These are phyloP conservation scores for Silurus lanzhouensis DNA, from an alignment of 2,797 vertebrate species.

Conservation along the genomic window DNA sequence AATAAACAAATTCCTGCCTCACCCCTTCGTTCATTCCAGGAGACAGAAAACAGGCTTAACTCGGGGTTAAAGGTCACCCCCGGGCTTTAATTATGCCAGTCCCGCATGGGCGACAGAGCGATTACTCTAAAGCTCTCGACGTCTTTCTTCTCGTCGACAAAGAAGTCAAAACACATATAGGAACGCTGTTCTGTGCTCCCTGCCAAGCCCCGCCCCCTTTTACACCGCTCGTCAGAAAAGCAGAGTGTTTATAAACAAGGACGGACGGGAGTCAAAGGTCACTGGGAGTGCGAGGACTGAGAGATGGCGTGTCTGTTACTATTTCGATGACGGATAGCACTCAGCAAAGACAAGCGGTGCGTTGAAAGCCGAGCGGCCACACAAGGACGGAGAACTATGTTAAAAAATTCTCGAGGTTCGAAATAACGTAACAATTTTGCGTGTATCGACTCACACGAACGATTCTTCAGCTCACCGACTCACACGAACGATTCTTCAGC, in stretches of 20 bases:
- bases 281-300: constrained; percentile 54
- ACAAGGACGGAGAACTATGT: neutral
- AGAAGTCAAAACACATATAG: constrained; percentile 63
- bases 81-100: constrained; percentile 70
- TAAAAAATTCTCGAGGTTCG: neutral
- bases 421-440: neutral
- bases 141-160: constrained; percentile 64
- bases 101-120: constrained; percentile 61
- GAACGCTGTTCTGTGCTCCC: constrained; percentile 24
- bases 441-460: neutral
- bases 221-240: constrained; percentile 66
- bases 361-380: constrained; percentile 53
- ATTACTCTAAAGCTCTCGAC: constrained; percentile 74
- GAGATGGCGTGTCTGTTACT: constrained; percentile 60
- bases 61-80: constrained; percentile 67
- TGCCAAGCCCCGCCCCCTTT: neutral
- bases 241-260: constrained; percentile 73
- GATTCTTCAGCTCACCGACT: neutral
- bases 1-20: constrained; percentile 27
- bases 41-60: constrained; percentile 74
- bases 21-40: constrained; percentile 33
- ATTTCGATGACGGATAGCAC: constrained; percentile 66
- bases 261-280: constrained; percentile 72
- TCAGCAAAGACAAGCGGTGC: constrained; percentile 44
- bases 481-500: no score